These are phyloP conservation scores for Pristionchus maxplancki DNA, from an alignment of 2,888 invertebrate genomes.

Conservation along the genomic window DNA sequence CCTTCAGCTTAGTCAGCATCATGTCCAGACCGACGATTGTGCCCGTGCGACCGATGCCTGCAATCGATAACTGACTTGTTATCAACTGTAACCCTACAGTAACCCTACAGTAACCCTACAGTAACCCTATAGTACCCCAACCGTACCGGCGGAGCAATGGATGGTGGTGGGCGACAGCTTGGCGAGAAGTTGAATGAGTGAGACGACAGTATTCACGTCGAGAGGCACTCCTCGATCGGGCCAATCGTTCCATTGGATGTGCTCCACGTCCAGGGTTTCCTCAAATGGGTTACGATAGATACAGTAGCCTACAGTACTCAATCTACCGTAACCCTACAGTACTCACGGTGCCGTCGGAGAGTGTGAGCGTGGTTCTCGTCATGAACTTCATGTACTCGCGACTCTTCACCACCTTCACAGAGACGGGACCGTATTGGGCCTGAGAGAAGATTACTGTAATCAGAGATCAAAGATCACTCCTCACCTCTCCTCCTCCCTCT, in stretches of 20 bases:
- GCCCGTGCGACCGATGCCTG: constrained; percentile 69
- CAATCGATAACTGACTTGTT: constrained; percentile 21
- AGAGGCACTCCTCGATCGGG: constrained; percentile 70
- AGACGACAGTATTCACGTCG: neutral
- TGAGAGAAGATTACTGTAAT: too few relatives aligned
- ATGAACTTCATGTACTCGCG: neutral
- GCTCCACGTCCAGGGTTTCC: constrained; percentile 62
- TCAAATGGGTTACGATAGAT: neutral
- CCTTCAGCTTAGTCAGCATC: constrained; percentile 57
- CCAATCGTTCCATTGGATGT: constrained; percentile 71
- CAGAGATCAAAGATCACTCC: constrained; percentile 1
- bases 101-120: neutral
- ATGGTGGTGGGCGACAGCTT: constrained; percentile 60
- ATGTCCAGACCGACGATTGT: constrained; percentile 71
- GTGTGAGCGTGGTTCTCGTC: neutral
- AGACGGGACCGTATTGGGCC: neutral
- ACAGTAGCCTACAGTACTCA: constrained; percentile 4
- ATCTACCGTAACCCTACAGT: too few relatives aligned
- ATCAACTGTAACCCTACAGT: neutral
- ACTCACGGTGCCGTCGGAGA: constrained; percentile 29
- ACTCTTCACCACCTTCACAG: constrained; percentile 5
- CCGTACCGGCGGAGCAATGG: constrained; percentile 68
- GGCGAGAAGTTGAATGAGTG: neutral
- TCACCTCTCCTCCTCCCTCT: neutral
- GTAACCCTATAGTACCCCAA: too few relatives aligned